A percentile compares a stretch with the other conserved stretches of the same genome.
Evolutionary conservation across 92 coral and sea anemone genomes (phyloP).

Genomic region (Anthopleura xanthogrammica): DNA sequence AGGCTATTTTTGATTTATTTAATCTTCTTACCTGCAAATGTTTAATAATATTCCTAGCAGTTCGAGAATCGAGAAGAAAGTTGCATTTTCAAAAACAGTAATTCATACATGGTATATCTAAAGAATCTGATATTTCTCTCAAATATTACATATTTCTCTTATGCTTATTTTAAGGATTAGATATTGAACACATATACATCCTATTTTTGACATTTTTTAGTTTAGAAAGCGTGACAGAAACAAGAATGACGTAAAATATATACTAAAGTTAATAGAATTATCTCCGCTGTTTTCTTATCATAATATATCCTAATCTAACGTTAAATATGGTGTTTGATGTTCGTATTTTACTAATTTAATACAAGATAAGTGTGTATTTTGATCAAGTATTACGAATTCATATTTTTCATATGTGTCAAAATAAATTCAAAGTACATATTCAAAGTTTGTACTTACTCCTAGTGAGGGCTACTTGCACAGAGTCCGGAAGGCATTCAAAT

Average conservation of each 20-base stretch:
- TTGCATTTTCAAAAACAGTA: too few relatives aligned
- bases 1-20: too few relatives aligned
- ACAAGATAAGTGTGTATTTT: not conserved
- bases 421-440: not conserved
- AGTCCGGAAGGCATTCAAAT: constrained; percentile 14
- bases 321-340: not conserved
- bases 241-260: not conserved
- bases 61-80: too few relatives aligned
- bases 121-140: not conserved
- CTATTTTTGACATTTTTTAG: not conserved
- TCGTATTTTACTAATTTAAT: not conserved
- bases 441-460: constrained; percentile 5
- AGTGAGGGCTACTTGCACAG: constrained; percentile 4
- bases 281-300: not conserved
- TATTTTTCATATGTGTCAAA: not conserved
- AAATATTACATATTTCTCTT: not conserved
- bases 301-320: not conserved
- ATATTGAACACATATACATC: not conserved
- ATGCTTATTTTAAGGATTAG: not conserved
- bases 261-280: not conserved
- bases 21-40: too few relatives aligned
- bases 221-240: not conserved
- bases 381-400: not conserved
- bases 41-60: too few relatives aligned
- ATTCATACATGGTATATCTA: too few relatives aligned